Evolutionary conservation across 2,797 vertebrate genomes (phyloP).

Genomic region (Eremophila alpestris): DNA sequence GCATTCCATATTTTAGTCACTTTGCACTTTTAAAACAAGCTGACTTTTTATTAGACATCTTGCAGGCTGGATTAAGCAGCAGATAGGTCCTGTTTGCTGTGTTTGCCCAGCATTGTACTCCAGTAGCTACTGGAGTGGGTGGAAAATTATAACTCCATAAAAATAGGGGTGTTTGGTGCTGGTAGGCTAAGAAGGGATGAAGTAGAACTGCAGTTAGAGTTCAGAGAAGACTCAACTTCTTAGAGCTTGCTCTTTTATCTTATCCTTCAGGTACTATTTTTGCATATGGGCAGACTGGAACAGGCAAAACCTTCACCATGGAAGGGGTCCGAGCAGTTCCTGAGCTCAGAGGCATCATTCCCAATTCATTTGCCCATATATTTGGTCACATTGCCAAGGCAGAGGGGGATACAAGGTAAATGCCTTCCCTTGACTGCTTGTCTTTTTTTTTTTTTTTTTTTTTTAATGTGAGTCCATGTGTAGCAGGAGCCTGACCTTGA

Average conservation of each 20-base stretch:
- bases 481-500: background rate
- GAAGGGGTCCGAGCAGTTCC: constrained; percentile 96
- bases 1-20: background rate
- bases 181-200: background rate
- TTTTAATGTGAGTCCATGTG: background rate
- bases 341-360: constrained; percentile 96
- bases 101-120: background rate
- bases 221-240: background rate
- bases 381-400: constrained; percentile 99
- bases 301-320: constrained; percentile 99
- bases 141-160: background rate
- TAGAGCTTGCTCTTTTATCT: background rate
- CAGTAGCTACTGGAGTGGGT: background rate
- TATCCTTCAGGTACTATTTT: constrained; percentile 91
- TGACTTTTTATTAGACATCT: background rate
- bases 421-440: background rate
- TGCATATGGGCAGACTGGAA: constrained; percentile 98
- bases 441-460: background rate
- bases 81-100: background rate
- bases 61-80: background rate
- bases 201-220: background rate
- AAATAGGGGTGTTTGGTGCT: background rate
- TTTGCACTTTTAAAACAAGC: background rate
- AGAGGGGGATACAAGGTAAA: constrained; percentile 95
- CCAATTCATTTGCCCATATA: constrained; percentile 98